Conservation (phyloP, 2,888 invertebrate species). For the Epirrita christyi region DNA sequence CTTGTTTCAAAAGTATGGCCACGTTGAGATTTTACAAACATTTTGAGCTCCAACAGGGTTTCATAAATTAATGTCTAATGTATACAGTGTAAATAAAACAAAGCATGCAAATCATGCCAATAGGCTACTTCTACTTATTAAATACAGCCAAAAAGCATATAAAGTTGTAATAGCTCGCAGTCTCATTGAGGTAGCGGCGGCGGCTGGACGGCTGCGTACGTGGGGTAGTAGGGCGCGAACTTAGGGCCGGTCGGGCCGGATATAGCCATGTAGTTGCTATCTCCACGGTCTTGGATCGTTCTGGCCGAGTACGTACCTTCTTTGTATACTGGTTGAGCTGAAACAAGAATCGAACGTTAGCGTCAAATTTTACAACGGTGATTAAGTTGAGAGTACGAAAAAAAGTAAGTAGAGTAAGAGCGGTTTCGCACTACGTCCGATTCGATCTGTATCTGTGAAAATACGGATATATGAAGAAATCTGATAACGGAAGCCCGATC, state of each 20-base stretch:
- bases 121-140: slow-evolving; percentile 40
- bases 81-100: slow-evolving; percentile 17
- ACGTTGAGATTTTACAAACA: neutral
- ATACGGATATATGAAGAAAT: too few relatives aligned
- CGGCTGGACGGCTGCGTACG: slow-evolving; percentile 83
- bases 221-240: slow-evolving; percentile 86
- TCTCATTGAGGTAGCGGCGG: slow-evolving; percentile 78
- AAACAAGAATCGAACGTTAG: too few relatives aligned
- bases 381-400: too few relatives aligned
- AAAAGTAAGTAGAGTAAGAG: too few relatives aligned
- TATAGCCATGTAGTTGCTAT: slow-evolving; percentile 84
- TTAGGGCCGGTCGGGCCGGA: slow-evolving; percentile 74
- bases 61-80: slow-evolving; percentile 1
- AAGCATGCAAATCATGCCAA: slow-evolving; percentile 40
- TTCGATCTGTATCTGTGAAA: too few relatives aligned
- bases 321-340: slow-evolving; percentile 88
- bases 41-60: slow-evolving; percentile 6
- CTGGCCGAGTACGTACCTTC: slow-evolving; percentile 86
- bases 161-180: neutral
- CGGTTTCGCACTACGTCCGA: too few relatives aligned
- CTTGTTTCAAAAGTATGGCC: neutral
- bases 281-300: slow-evolving; percentile 86
- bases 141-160: slow-evolving; percentile 40
- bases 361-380: too few relatives aligned
- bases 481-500: too few relatives aligned